Evolutionary conservation across 2,113 vertebrate species (phyloP).

Genomic region (Anhinga anhinga): DNA sequence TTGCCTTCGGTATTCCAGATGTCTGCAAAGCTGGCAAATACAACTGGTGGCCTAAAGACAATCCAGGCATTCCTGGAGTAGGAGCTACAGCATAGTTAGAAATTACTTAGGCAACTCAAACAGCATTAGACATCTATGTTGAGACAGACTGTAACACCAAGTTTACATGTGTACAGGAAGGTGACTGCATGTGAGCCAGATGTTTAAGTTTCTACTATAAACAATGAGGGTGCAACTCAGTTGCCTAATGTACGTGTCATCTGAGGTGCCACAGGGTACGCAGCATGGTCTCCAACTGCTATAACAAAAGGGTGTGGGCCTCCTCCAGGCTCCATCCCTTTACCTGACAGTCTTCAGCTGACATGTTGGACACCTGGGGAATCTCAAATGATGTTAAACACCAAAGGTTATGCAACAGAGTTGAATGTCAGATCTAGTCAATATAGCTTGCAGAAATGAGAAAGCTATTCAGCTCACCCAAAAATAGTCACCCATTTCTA

Average conservation of each 20-base stretch:
- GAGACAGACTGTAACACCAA: not conserved
- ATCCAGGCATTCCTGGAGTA: not conserved
- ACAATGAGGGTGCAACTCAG: not conserved
- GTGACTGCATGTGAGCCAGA: not conserved
- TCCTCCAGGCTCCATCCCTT: not conserved
- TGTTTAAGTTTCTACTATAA: not conserved
- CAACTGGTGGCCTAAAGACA: not conserved
- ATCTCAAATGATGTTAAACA: not conserved
- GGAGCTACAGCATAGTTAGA: not conserved
- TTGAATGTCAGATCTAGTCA: not conserved
- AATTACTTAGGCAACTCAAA: not conserved
- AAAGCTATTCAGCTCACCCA: not conserved
- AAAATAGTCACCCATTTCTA: not conserved
- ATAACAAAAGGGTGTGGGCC: not conserved
- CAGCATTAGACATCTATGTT: not conserved
- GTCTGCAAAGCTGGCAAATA: not conserved
- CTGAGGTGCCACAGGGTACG: not conserved
- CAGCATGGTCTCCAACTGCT: rapidly evolving
- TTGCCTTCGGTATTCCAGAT: not conserved
- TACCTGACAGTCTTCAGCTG: not conserved
- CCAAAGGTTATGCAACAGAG: not conserved
- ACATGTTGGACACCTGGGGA: not conserved
- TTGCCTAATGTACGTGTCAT: rapidly evolving
- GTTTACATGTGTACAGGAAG: not conserved
- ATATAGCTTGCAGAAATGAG: not conserved